These are phyloP conservation scores for Lithophane socia DNA, from an alignment of 2,888 invertebrate species.

Conservation along the genomic window DNA sequence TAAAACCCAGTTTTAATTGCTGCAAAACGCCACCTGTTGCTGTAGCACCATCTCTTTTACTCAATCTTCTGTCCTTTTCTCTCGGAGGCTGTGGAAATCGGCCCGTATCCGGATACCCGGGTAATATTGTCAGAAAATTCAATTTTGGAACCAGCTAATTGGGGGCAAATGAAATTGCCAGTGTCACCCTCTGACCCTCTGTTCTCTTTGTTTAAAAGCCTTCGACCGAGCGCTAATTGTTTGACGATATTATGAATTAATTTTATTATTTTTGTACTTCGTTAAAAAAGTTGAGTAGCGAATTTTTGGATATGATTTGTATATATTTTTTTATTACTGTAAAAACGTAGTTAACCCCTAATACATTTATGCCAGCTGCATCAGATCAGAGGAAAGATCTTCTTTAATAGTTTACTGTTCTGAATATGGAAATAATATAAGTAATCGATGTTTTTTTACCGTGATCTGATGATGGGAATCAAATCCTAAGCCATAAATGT, in stretches of 20 bases:
- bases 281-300: conserved; percentile 5
- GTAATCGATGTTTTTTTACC: conserved; percentile 8
- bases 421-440: no score
- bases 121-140: conserved; percentile 87
- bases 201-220: conserved; percentile 75
- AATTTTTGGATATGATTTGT: not conserved
- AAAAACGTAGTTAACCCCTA: not conserved
- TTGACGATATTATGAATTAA: conserved; percentile 84
- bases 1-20: conserved; percentile 90
- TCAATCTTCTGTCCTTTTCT: conserved; percentile 69
- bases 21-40: conserved; percentile 89
- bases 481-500: not conserved
- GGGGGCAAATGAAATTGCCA: conserved; percentile 88
- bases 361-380: no score
- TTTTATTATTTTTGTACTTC: conserved; percentile 75
- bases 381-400: not conserved
- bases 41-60: conserved; percentile 67
- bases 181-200: conserved; percentile 81
- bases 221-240: conserved; percentile 82
- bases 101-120: conserved; percentile 88
- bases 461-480: not conserved
- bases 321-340: not conserved
- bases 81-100: conserved; percentile 81
- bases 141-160: conserved; percentile 88
- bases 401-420: not conserved